Base-by-base conservation (phyloP, 2,888 invertebrate genomes). In the Rhagonycha lutea region DNA sequence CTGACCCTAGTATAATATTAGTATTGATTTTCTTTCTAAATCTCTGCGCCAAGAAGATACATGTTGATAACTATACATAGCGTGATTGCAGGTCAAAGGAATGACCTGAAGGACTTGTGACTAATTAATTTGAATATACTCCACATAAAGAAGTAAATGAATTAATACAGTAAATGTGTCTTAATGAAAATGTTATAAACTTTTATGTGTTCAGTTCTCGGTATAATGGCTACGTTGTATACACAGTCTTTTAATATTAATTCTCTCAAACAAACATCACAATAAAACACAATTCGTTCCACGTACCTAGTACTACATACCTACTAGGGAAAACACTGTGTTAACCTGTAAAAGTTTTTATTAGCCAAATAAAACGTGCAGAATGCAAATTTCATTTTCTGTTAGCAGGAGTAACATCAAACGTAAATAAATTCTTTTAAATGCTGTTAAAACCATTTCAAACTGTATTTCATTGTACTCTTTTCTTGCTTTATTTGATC, bases 11-110 rank as follows among this genome's bases (percentile, higher is more conserved):
- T 47, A 47, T 47, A 47, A 47, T 47, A 47, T 47, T 47, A 47
- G 47, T n/a, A 76, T 76, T 28, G 75, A 76, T 72, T 72, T 32
- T 62, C 69, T 72, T 76, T 76, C 68, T 76, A 70, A 76, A 76
- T 76, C 70, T 73, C 70, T 70, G 26, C 70, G 67, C 70, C 70
- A 73, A 73, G 73, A 76, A 76, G 70, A 76, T 76, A 73, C 70
- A 75, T 72, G 72, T 73, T 73, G 70, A 69, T 72, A 47, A 24
- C 68, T 32, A 69, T 32, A 12, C 32, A 72, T 73, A 65, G 76
- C 76, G 73, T 76, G 76, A 12, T 70, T 68, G 67, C 65, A 60
- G 72, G 67, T 76, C 61, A 71, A 71, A 76, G 70, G 72, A 73
- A 76, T 73, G 76, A 62, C 63, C 70, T 61, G 68, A 68, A 76